Evolutionary conservation across 1,140 invertebrate species (phyloP).

Genomic region (Zophobas morio): DNA sequence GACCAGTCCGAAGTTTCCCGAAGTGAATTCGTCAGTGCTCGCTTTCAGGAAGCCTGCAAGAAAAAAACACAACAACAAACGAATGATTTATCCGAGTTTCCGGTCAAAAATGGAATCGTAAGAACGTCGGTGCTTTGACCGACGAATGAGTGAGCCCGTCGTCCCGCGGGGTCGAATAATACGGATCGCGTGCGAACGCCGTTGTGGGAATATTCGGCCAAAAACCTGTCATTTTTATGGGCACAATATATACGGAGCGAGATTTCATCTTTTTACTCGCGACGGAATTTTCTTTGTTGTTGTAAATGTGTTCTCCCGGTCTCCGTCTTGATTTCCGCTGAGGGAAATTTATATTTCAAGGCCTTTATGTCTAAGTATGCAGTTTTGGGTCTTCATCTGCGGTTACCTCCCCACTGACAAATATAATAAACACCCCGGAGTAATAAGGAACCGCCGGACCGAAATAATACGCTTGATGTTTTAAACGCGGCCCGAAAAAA

Average conservation of each 20-base stretch:
- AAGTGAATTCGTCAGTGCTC: slow-evolving; percentile 76
- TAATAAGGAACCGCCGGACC: slow-evolving; percentile 31
- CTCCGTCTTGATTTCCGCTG: slow-evolving; percentile 58
- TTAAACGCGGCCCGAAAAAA: neutral
- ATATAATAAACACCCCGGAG: slow-evolving; percentile 43
- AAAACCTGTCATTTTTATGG: slow-evolving; percentile 60
- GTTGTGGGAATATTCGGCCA: slow-evolving; percentile 57
- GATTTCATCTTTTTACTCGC: slow-evolving; percentile 59
- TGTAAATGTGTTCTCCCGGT: slow-evolving; percentile 56
- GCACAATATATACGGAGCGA: slow-evolving; percentile 55
- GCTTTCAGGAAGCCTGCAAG: slow-evolving; percentile 84
- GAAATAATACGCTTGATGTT: slow-evolving; percentile 6
- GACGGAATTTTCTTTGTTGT: slow-evolving; percentile 58
- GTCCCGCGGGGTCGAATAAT: slow-evolving; percentile 56
- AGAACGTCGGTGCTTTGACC: neutral
- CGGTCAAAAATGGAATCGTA: slow-evolving; percentile 16
- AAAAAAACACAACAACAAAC: slow-evolving; percentile 29
- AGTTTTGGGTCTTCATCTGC: slow-evolving; percentile 41
- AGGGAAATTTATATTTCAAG: slow-evolving; percentile 59
- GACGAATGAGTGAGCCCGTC: slow-evolving; percentile 3
- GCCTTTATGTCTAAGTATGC: slow-evolving; percentile 47
- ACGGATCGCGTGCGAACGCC: slow-evolving; percentile 55
- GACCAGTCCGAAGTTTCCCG: slow-evolving; percentile 88
- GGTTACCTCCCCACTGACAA: slow-evolving; percentile 36
- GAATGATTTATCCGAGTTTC: neutral